Base-by-base conservation (phyloP, 1,140 invertebrate genomes). In the Macrotrachela quadricornifera region DNA sequence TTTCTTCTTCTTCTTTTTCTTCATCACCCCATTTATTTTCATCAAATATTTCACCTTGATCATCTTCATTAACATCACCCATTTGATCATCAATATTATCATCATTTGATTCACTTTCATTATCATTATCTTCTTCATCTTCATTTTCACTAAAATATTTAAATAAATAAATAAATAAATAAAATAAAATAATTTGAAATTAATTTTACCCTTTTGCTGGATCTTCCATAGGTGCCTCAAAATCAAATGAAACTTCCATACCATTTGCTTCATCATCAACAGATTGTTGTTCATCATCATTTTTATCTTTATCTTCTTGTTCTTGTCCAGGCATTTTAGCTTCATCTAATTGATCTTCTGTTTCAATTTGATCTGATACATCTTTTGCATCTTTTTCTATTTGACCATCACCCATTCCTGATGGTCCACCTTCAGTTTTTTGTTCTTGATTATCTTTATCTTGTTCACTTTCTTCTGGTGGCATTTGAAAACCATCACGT, bases 341-440 rank as follows among this genome's bases (percentile, higher is more conserved):
- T 42, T 49, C 53, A 15, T 54, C 46, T 38, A 54, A 21, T 40
- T 54, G 46, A 21, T 54, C 53, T 36, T 54, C 53, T 17, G 8
- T 43, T 37, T 54, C 46, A 21, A 54, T 54, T 40, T 54, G 46
- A 49, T 54, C 53, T 21, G 44, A 46, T 8, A 54, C 53, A 40
- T 54, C 47, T 43, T 54, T 54, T 16, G 46, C 12, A 10, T 46
- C 53, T 30, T 30, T 30, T 30, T 8, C 21, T 30, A 30, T 30
- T 17, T 47, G 51, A 36, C 51, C 51, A 13, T 54, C 53, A 17
- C 47, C 53, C 13, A 54, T 16, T 10, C 46, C 47, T 18, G 46
- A 21, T 36, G 8, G 8, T 36, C 37, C 51, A 14, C 48, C 53
- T 15, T 54, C 46, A 36, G 41, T 49, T 10, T 49, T 21, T 12